Evolutionary conservation across 2,113 vertebrate species (phyloP).

Genomic region (Microcebus ravelobensis): DNA sequence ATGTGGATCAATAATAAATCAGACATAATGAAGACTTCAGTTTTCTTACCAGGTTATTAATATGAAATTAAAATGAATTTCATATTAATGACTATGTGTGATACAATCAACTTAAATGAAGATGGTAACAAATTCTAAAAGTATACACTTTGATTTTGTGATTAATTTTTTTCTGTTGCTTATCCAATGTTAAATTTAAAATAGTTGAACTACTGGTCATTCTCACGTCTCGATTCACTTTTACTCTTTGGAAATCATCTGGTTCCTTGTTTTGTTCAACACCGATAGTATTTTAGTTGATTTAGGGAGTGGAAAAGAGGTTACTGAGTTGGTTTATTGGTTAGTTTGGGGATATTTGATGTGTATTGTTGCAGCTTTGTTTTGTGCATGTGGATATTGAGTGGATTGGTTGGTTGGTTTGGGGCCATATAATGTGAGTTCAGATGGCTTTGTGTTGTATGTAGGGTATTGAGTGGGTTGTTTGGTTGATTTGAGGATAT

Average conservation of each 20-base stretch:
- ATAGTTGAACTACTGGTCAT: background rate
- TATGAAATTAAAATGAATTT: slow-evolving; percentile 39
- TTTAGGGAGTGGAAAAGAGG: background rate
- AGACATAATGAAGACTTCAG: background rate
- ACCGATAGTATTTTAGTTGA: background rate
- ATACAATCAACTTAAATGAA: slow-evolving; percentile 5
- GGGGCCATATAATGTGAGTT: background rate
- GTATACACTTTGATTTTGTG: background rate
- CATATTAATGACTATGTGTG: background rate
- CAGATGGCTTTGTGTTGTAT: background rate
- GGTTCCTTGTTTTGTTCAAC: slow-evolving; percentile 5
- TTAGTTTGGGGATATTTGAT: background rate
- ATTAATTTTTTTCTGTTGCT: background rate
- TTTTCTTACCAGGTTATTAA: background rate
- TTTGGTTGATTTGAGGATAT: background rate
- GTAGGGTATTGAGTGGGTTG: background rate
- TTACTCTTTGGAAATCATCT: background rate
- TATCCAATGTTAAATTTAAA: slow-evolving; percentile 37
- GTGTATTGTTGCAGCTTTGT: background rate
- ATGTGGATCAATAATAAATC: slow-evolving; percentile 25
- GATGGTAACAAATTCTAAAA: background rate
- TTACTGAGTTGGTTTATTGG: background rate
- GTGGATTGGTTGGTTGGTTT: background rate
- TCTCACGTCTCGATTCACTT: background rate
- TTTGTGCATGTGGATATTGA: background rate